A percentile compares a stretch with the other conserved stretches of the same genome.
These are phyloP conservation scores for Pseudolycoriella hygida DNA, from an alignment of 2,888 invertebrate species.

Conservation along the genomic window DNA sequence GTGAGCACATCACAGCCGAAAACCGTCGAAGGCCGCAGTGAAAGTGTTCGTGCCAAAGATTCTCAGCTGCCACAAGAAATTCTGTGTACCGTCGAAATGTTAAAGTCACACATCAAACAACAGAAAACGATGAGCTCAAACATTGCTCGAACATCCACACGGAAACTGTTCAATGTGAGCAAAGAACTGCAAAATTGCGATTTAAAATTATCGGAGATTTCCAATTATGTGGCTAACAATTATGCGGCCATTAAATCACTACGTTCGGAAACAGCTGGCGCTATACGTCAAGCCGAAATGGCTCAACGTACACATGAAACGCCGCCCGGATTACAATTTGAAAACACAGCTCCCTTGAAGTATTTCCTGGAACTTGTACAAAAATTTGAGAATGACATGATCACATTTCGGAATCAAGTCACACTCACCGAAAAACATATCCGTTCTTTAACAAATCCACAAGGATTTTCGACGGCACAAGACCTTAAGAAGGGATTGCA, in stretches of 20 bases:
- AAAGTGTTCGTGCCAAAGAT: conserved; percentile 25
- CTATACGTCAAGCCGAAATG: conserved; percentile 56
- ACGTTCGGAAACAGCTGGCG: conserved; percentile 53
- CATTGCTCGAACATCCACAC: conserved; percentile 47
- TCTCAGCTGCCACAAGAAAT: conserved; percentile 55
- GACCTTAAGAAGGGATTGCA: conserved; percentile 63
- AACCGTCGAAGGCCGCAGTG: conserved; percentile 23
- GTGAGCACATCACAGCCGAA: conserved; percentile 25
- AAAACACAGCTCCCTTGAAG: conserved; percentile 50
- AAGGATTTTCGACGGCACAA: conserved; percentile 42
- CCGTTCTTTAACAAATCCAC: conserved; percentile 40
- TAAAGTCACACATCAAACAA: conserved; percentile 71
- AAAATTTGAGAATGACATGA: conserved; percentile 51
- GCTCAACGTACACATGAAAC: conserved; percentile 62
- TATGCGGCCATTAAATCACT: conserved; percentile 30
- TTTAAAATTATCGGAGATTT: conserved; percentile 23
- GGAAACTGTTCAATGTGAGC: conserved; percentile 20
- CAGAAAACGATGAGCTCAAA: conserved; percentile 70
- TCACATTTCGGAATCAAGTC: conserved; percentile 49
- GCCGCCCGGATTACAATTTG: conserved; percentile 55
- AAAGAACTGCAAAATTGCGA: conserved; percentile 22
- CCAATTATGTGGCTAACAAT: conserved; percentile 24
- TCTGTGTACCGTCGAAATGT: conserved; percentile 53
- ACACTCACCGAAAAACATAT: conserved; percentile 55
- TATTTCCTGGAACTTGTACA: conserved; percentile 52